Evolutionary conservation across 2,113 vertebrate species (phyloP).

Genomic region (Peromyscus leucopus): DNA sequence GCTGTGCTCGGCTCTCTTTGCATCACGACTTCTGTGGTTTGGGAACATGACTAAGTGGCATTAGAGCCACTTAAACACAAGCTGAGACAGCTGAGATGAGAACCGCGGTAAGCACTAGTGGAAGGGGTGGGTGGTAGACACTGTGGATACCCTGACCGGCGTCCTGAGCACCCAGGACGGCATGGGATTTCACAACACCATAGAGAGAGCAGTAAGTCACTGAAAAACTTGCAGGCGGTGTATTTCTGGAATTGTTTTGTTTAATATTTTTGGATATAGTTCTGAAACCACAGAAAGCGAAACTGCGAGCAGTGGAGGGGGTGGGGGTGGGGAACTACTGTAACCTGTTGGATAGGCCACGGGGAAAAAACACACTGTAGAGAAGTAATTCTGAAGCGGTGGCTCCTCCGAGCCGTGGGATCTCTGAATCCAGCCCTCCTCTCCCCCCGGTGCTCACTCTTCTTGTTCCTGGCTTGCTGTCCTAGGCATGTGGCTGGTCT

Average conservation of each 20-base stretch:
- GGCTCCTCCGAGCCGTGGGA: neutral
- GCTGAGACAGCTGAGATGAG: neutral
- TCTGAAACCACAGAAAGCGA: neutral
- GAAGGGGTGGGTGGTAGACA: neutral
- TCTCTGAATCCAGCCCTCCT: neutral
- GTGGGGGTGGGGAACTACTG: neutral
- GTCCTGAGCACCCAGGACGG: neutral
- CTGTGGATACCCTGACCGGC: neutral
- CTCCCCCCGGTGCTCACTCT: neutral
- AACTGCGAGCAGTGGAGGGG: too few relatives aligned
- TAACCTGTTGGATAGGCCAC: neutral
- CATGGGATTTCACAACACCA: neutral
- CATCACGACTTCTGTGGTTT: neutral
- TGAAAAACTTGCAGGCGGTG: neutral
- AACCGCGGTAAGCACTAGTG: neutral
- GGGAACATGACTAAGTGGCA: neutral
- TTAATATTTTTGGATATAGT: neutral
- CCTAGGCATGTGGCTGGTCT: neutral
- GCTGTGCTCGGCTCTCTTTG: neutral
- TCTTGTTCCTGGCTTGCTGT: neutral
- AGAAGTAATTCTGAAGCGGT: neutral
- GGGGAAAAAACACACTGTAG: neutral
- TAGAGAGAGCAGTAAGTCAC: neutral
- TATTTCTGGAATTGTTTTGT: neutral
- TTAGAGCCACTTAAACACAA: neutral